These are phyloP conservation scores for Benitochromis conjunctus DNA, from an alignment of 2,113 vertebrate species.

Conservation along the genomic window DNA sequence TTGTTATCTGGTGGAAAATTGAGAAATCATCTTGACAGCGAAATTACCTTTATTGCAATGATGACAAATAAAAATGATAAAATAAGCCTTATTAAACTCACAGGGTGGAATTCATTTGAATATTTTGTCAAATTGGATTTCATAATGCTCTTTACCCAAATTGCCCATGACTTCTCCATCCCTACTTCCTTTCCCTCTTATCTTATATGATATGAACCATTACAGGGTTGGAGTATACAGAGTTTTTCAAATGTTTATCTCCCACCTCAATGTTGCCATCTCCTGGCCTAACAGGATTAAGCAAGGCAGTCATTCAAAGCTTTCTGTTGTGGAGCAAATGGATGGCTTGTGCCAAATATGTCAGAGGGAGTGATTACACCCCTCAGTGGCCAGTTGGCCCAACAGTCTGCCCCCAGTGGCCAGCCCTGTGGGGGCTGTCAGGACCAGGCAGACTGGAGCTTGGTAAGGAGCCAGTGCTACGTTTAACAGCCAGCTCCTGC, in stretches of 20 bases:
- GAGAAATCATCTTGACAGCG: neutral
- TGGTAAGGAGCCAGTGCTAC: conserved; percentile 53
- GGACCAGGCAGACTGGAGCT: conserved; percentile 52
- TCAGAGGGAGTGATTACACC: conserved; percentile 71
- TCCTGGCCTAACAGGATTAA: conserved; percentile 61
- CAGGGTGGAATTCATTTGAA: neutral
- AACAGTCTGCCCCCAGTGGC: conserved; percentile 63
- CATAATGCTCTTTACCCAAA: neutral
- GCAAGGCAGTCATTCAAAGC: conserved; percentile 19
- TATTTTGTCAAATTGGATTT: neutral
- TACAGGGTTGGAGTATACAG: neutral
- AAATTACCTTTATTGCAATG: neutral
- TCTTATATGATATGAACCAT: conserved; percentile 4
- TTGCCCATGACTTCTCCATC: neutral
- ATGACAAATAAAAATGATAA: neutral
- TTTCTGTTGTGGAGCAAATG: conserved; percentile 45
- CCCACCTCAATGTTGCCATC: conserved; percentile 73
- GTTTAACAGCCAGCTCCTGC: conserved; percentile 61
- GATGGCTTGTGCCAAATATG: conserved; percentile 63
- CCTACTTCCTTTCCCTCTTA: neutral
- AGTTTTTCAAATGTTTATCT: conserved; percentile 9
- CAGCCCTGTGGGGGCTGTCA: conserved; percentile 62
- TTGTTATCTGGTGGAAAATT: neutral
- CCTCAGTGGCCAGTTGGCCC: conserved; percentile 72
- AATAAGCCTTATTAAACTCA: neutral